phyloP scores from a whole-genome alignment of 92 coral and sea anemone genomes.

The Actinernus sp. region DNA sequence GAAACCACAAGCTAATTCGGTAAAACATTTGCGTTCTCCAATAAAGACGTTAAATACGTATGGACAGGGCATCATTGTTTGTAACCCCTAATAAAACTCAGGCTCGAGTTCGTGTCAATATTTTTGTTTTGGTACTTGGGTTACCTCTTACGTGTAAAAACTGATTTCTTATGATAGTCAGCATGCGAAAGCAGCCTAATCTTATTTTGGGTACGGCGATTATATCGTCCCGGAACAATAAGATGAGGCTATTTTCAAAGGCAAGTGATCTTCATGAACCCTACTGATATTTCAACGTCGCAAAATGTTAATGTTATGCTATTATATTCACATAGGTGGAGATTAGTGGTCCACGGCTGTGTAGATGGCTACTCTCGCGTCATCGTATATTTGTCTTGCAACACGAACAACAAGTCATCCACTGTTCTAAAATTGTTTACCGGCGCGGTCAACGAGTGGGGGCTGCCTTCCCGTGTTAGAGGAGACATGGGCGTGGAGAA shows the following conservation, averaged over 20 bases:
- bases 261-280: too few species aligned
- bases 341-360: constrained; percentile 62
- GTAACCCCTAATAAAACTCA: neutral
- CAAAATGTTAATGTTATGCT: too few species aligned
- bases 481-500: constrained; percentile 80
- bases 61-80: neutral
- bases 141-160: too few species aligned
- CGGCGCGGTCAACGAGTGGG: constrained; percentile 51
- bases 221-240: too few species aligned
- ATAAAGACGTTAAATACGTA: too few species aligned
- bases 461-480: constrained; percentile 62
- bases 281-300: too few species aligned
- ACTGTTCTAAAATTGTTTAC: constrained; percentile 47
- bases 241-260: too few species aligned
- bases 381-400: constrained; percentile 44
- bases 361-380: constrained; percentile 68
- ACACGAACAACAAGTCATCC: constrained; percentile 45
- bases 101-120: too few species aligned
- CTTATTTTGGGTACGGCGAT: too few species aligned
- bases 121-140: too few species aligned
- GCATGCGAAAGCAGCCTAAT: too few species aligned
- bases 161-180: too few species aligned
- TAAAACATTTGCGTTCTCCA: constrained; percentile 1
- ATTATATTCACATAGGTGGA: constrained; percentile 36
- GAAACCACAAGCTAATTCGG: constrained; percentile 65